Evolutionary conservation across 2,888 invertebrate genomes (phyloP), one percentile per base, ranked within the genome.

Genomic region (Thymelicus acteon): DNA sequence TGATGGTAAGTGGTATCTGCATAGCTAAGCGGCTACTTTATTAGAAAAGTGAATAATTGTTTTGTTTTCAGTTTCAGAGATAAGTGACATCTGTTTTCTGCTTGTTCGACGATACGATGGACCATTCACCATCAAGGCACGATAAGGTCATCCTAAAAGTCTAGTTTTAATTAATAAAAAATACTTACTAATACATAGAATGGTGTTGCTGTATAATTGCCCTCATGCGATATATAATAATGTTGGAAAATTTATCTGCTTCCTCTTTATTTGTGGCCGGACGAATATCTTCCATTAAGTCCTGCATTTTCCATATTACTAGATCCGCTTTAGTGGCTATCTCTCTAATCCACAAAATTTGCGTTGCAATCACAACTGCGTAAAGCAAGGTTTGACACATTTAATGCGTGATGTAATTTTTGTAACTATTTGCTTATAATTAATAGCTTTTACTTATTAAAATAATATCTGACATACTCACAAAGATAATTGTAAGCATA

Each of bases 271-370:
- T 80, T 4, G 19, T 75, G 6, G 85, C 75, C 49, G 83, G 83
- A 24, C 79, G 69, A 58, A 90, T 73, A 39, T 80, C 88, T 15
- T 78, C 77, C 66, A 90, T 75, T 7, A 90, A 75, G 73, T 90
- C 88, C 80, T 85, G 77, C 39, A 90, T 79, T n/a, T 79, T 79
- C 85, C 88, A 87, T 72, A 79, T 82, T 7, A 90, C 76, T 39
- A 91, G 75, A 72, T 91, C 89, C 6, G 84, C 85, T 81, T 88
- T 89, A 13, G 84, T 78, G 10, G 78, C 77, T 74, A 91, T 88
- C 66, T 90, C 83, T 47, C 88, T 79, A 13, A 89, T 79, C 91
- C 90, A 91, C 13, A 90, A 77, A 74, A 91, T 79, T 80, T 89
- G 84, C 12, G 86, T 86, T 78, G 85, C 83, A 37, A 86, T 73